Percentiles rank a stretch among this genome's conserved stretches.
phyloP scores from a whole-genome alignment of 1,140 invertebrate species.

The Trypoxylus dichotomus region DNA sequence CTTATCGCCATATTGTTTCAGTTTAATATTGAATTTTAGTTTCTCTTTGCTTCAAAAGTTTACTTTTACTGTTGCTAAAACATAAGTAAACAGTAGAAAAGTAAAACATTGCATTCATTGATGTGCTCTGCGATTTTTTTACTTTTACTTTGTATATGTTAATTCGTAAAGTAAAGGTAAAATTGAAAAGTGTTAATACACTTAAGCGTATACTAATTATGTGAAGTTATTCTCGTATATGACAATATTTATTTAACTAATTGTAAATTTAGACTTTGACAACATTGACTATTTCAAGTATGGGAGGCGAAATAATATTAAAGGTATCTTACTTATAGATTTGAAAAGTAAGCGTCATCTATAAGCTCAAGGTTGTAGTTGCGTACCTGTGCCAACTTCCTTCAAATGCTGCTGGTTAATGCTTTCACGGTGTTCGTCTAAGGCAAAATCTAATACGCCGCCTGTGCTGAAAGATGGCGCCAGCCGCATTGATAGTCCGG shows the following conservation, averaged over 20 bases:
- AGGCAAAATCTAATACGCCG: slow-evolving; percentile 71
- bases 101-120: not conserved
- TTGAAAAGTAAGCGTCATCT: not conserved
- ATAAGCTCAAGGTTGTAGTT: slow-evolving; percentile 32
- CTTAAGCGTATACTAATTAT: not conserved
- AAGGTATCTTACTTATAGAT: not conserved
- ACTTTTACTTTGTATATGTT: slow-evolving; percentile 14
- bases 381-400: slow-evolving; percentile 56
- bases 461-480: slow-evolving; percentile 63
- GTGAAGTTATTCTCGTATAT: not conserved
- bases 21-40: not conserved
- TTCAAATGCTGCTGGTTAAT: slow-evolving; percentile 53
- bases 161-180: not conserved
- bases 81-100: slow-evolving; percentile 13
- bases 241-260: not conserved
- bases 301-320: not conserved
- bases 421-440: slow-evolving; percentile 63
- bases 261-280: not conserved
- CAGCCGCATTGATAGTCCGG: slow-evolving; percentile 69
- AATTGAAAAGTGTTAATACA: not conserved
- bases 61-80: slow-evolving; percentile 22
- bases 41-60: not conserved
- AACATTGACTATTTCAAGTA: not conserved
- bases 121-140: not conserved
- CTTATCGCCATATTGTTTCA: too few species aligned